These are phyloP conservation scores for Aurelia aurita DNA, from an alignment of 30 jellyfish, hydroid and myxozoan species.

Conservation along the genomic window DNA sequence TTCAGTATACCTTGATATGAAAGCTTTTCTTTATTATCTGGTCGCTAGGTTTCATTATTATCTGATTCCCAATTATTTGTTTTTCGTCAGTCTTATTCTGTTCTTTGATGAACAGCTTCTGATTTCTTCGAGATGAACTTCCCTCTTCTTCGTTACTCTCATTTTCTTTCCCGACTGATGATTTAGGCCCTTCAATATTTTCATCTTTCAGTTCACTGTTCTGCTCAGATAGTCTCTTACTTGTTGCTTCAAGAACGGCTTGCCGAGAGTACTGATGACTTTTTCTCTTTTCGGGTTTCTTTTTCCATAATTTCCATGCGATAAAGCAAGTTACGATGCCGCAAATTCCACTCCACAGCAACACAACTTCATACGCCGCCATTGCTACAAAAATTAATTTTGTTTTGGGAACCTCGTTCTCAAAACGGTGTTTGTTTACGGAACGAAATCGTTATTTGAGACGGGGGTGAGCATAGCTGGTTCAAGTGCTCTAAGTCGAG, in stretches of 20 bases:
- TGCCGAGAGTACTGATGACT: constrained; percentile 9
- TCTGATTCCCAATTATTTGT: no score
- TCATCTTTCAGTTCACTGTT: neutral
- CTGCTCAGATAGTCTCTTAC: constrained; percentile 1
- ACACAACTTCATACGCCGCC: constrained; percentile 44
- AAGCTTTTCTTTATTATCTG: no score
- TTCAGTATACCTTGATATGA: no score
- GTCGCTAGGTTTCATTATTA: no score
- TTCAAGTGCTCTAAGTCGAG: no score
- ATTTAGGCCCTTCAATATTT: neutral
- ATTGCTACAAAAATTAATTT: neutral
- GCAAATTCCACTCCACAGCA: constrained; percentile 22
- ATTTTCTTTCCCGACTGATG: neutral
- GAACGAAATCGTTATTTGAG: no score
- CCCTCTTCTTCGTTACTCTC: no score
- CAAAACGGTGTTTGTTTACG: neutral
- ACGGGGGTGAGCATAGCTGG: no score
- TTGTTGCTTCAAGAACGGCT: constrained; percentile 43
- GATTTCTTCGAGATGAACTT: no score
- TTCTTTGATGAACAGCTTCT: no score
- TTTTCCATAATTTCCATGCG: neutral
- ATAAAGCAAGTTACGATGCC: constrained; percentile 10
- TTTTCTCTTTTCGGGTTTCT: neutral
- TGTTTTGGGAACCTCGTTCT: neutral
- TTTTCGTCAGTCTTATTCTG: no score